These are phyloP conservation scores for Oncorhynchus kisutch DNA, from an alignment of 2,113 vertebrate genomes.

Conservation along the genomic window DNA sequence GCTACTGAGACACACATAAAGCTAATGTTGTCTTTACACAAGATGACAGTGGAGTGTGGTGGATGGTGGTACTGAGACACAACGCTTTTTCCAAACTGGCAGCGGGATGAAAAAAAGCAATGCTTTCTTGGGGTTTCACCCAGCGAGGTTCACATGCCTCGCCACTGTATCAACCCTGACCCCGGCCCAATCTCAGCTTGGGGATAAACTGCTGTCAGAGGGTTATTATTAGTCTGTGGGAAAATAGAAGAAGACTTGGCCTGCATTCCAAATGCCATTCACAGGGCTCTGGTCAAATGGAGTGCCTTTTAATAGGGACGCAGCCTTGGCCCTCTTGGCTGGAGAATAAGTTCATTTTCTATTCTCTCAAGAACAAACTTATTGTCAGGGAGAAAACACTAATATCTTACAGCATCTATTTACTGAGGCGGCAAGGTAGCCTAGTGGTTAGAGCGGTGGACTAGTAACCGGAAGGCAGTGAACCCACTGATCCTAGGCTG, in stretches of 20 bases:
- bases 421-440: neutral
- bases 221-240: constrained; percentile 44
- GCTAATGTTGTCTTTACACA: too few relatives aligned
- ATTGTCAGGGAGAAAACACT: neutral
- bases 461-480: too few relatives aligned
- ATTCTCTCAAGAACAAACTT: neutral
- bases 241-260: constrained; percentile 5
- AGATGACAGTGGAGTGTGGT: too few relatives aligned
- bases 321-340: neutral
- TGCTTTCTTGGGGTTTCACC: neutral
- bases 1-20: too few relatives aligned
- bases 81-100: neutral
- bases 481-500: too few relatives aligned
- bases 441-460: too few relatives aligned
- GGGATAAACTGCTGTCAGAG: constrained; percentile 1
- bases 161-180: constrained; percentile 2
- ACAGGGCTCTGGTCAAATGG: too few relatives aligned
- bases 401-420: neutral
- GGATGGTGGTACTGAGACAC: too few relatives aligned
- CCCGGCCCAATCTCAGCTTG: constrained; percentile 8
- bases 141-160: constrained; percentile 11
- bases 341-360: neutral
- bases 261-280: too few relatives aligned
- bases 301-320: too few relatives aligned
- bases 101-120: neutral